A percentile compares a stretch with the other conserved stretches of the same genome.
Conservation (phyloP, 1,140 invertebrate species). For the Heliconius hewitsoni region DNA sequence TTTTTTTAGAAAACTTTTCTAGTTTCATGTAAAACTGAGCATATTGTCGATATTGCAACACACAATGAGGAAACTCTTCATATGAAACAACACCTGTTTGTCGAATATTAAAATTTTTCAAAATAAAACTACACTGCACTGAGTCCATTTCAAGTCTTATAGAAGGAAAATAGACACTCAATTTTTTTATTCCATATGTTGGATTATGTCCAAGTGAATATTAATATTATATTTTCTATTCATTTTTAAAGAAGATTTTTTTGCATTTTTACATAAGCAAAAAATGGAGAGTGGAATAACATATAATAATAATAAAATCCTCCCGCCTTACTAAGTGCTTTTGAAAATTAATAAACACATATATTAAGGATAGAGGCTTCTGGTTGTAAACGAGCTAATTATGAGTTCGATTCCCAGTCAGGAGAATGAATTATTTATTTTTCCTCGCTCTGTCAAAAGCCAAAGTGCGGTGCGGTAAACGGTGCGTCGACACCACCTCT, state of each 20-base stretch:
- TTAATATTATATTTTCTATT: neutral
- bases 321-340: no score
- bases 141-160: neutral
- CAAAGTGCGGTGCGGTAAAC: no score
- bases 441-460: no score
- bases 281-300: neutral
- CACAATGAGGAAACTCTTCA: neutral
- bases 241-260: no score
- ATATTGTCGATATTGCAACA: neutral
- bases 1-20: neutral
- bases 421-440: no score
- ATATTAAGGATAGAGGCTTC: no score
- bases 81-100: neutral
- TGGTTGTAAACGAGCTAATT: no score
- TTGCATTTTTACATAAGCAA: neutral
- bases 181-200: neutral
- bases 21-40: neutral
- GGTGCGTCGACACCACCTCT: neutral
- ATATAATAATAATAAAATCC: no score
- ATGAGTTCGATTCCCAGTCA: no score
- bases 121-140: neutral
- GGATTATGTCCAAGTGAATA: neutral
- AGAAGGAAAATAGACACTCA: neutral
- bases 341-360: no score
- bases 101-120: neutral